Conservation (phyloP, 1,140 invertebrate species). For the Aphelinus certus region DNA sequence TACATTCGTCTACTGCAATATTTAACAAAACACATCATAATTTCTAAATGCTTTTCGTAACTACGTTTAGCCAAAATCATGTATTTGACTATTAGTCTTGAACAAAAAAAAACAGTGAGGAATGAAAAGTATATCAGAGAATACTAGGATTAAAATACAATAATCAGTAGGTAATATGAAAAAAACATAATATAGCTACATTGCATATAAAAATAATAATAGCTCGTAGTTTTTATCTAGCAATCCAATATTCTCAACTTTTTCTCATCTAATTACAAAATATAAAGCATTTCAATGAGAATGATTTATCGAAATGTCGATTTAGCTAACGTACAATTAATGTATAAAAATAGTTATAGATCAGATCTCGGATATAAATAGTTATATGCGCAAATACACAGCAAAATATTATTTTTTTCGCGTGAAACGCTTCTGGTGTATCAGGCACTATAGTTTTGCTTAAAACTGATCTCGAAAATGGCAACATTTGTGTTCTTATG, state of each 20-base stretch:
- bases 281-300: conserved; percentile 1
- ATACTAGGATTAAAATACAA: no score
- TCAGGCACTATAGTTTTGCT: conserved; percentile 4
- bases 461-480: conserved; percentile 42
- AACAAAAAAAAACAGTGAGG: no score
- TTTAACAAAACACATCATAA: no score
- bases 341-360: conserved; percentile 14
- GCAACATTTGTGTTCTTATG: conserved; percentile 55
- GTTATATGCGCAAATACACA: no score
- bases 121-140: no score
- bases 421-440: background rate
- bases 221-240: background rate
- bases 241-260: background rate
- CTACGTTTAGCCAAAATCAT: no score
- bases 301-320: no score
- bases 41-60: no score
- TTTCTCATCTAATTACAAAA: background rate
- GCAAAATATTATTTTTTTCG: background rate
- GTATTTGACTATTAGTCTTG: no score
- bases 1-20: no score
- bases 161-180: no score
- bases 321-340: background rate
- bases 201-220: conserved; percentile 18
- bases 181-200: no score
- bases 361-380: background rate